A percentile compares a stretch with the other conserved stretches of the same genome.
phyloP scores from a whole-genome alignment of 2,797 vertebrate genomes.

The Scleropages formosus region DNA sequence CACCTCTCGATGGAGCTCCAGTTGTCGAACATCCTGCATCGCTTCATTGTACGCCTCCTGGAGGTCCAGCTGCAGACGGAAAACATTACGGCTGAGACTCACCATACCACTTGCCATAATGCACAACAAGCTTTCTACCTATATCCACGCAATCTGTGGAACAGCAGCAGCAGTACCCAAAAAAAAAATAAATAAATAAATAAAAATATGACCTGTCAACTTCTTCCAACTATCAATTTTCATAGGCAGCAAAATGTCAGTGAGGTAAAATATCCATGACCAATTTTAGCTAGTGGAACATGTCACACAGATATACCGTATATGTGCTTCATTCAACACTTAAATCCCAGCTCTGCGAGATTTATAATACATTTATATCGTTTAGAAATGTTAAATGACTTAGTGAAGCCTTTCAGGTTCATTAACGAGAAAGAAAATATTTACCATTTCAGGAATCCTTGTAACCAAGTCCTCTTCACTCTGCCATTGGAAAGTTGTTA shows the following conservation, averaged over 20 bases:
- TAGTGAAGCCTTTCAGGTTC: too few species aligned
- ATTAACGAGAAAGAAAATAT: not conserved
- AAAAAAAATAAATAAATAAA: not conserved
- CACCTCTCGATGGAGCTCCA: conserved; percentile 69
- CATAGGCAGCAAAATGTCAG: too few species aligned
- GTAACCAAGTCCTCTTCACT: conserved; percentile 60
- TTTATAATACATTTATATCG: too few species aligned
- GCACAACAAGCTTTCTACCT: not conserved
- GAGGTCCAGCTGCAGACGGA: conserved; percentile 61
- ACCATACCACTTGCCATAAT: not conserved
- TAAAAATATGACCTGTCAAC: too few species aligned
- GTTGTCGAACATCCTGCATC: conserved; percentile 66
- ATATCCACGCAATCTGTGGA: not conserved
- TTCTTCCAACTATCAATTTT: too few species aligned
- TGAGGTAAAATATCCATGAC: too few species aligned
- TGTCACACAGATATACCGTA: too few species aligned
- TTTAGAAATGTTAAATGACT: too few species aligned
- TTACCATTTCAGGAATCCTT: conserved; percentile 68
- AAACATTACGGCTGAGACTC: not conserved
- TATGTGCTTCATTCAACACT: too few species aligned
- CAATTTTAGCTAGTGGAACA: too few species aligned
- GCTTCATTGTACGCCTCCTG: conserved; percentile 68
- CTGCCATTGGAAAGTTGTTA: conserved; percentile 37
- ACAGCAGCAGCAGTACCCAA: not conserved
- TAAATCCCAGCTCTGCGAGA: too few species aligned